A percentile compares a stretch with the other conserved stretches of the same genome.
Conservation (phyloP, 2,888 invertebrate genomes). For the Cheilosia urbana region DNA sequence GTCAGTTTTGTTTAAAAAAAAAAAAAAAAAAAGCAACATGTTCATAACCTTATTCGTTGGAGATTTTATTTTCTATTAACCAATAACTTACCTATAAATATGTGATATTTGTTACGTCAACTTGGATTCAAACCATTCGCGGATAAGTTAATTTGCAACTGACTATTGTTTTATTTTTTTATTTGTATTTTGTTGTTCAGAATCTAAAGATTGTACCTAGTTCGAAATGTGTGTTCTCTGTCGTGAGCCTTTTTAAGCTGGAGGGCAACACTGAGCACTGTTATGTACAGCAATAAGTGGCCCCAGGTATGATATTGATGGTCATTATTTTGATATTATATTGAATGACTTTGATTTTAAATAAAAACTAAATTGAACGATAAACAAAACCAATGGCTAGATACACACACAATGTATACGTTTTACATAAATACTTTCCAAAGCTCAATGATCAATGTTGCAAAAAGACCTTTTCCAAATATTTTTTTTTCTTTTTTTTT, state of each 20-base stretch:
- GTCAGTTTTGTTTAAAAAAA: slow-evolving; percentile 22
- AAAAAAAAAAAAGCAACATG: slow-evolving; percentile 38
- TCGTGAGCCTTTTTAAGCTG: too few relatives aligned
- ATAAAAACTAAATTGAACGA: neutral
- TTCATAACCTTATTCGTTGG: slow-evolving; percentile 9
- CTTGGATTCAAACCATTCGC: slow-evolving; percentile 2
- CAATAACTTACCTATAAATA: slow-evolving; percentile 33
- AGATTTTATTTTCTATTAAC: neutral
- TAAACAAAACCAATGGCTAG: neutral
- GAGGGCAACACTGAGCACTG: too few relatives aligned
- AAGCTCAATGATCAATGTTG: slow-evolving; percentile 49
- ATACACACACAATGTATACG: slow-evolving; percentile 24
- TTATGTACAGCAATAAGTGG: too few relatives aligned
- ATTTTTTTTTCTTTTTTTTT: slow-evolving; percentile 16
- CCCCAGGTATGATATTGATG: too few relatives aligned
- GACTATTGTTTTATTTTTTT: neutral
- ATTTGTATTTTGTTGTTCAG: neutral
- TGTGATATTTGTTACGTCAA: slow-evolving; percentile 48
- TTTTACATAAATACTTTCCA: slow-evolving; percentile 6
- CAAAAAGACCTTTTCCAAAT: slow-evolving; percentile 56
- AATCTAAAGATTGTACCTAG: too few relatives aligned
- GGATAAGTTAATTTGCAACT: neutral
- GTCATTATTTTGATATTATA: too few relatives aligned
- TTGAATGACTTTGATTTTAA: neutral
- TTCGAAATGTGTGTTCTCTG: too few relatives aligned